Evolutionary conservation across 2,888 invertebrate genomes (phyloP).

Genomic region (Trissolcus brochymenae): DNA sequence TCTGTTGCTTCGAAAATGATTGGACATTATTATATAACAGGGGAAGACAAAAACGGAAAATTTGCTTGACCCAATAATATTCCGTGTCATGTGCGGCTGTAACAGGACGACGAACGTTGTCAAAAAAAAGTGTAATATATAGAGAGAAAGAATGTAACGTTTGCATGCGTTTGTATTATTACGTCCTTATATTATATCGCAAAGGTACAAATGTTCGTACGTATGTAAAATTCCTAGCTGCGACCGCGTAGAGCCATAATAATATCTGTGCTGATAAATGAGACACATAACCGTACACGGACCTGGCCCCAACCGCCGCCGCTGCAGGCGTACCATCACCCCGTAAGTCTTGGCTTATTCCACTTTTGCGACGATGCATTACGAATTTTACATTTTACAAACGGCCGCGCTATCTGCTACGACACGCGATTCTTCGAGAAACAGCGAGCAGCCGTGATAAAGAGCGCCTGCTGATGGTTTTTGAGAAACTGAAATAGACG

Average conservation of each 20-base stretch:
- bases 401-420: slow-evolving; percentile 70
- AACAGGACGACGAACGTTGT: slow-evolving; percentile 45
- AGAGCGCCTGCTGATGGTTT: slow-evolving; percentile 54
- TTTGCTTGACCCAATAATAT: slow-evolving; percentile 54
- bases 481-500: slow-evolving; percentile 29
- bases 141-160: slow-evolving; percentile 53
- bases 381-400: slow-evolving; percentile 75
- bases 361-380: slow-evolving; percentile 74
- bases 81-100: slow-evolving; percentile 23
- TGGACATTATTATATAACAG: slow-evolving; percentile 13
- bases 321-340: slow-evolving; percentile 59
- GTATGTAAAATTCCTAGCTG: slow-evolving; percentile 73
- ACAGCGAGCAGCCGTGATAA: slow-evolving; percentile 64
- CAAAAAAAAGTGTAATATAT: slow-evolving; percentile 42
- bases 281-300: slow-evolving; percentile 75
- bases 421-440: slow-evolving; percentile 71
- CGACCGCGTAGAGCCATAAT: slow-evolving; percentile 71
- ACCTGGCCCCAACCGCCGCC: slow-evolving; percentile 60
- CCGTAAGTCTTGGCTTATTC: slow-evolving; percentile 72
- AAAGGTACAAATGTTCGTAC: slow-evolving; percentile 73
- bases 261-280: slow-evolving; percentile 76
- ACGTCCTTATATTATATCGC: slow-evolving; percentile 74
- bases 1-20: background rate
- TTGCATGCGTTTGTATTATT: slow-evolving; percentile 71
- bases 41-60: slow-evolving; percentile 22